Evolutionary conservation across 2,888 invertebrate species (phyloP).

Genomic region (Drosophila fulvimacula): DNA sequence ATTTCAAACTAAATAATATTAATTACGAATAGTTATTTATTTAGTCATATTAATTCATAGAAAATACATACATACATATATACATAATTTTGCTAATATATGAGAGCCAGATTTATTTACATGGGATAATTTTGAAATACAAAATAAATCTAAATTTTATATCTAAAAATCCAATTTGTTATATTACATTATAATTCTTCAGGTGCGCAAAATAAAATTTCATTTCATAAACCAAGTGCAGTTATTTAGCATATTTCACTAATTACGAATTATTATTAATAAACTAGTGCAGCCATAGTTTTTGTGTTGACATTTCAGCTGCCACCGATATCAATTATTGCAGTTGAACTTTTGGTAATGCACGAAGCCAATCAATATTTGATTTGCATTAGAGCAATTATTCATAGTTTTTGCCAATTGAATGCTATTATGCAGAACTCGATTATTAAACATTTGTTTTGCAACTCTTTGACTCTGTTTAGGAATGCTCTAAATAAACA

Average conservation of each 20-base stretch:
- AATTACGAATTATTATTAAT: slow-evolving; percentile 11
- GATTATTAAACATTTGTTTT: slow-evolving; percentile 26
- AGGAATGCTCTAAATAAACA: slow-evolving; percentile 9
- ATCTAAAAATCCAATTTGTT: slow-evolving; percentile 4
- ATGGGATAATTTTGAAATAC: neutral
- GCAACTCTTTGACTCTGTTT: slow-evolving; percentile 1
- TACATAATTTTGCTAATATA: too few species aligned
- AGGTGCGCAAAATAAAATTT: neutral
- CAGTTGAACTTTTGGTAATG: slow-evolving; percentile 5
- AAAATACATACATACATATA: too few species aligned
- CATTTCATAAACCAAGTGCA: neutral
- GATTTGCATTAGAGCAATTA: slow-evolving; percentile 36
- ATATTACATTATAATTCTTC: neutral
- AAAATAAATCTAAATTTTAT: neutral
- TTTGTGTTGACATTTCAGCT: slow-evolving; percentile 3
- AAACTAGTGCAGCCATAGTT: neutral
- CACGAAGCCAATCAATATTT: slow-evolving; percentile 38
- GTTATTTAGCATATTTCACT: neutral
- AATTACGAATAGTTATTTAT: too few species aligned
- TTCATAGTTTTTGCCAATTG: slow-evolving; percentile 19
- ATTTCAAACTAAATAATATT: too few species aligned
- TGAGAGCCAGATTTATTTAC: too few species aligned
- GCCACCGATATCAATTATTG: slow-evolving; percentile 13
- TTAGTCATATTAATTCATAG: too few species aligned
- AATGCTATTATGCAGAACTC: slow-evolving; percentile 28